phyloP scores from a whole-genome alignment of 2,113 vertebrate species.

The Tragulus kanchil region DNA sequence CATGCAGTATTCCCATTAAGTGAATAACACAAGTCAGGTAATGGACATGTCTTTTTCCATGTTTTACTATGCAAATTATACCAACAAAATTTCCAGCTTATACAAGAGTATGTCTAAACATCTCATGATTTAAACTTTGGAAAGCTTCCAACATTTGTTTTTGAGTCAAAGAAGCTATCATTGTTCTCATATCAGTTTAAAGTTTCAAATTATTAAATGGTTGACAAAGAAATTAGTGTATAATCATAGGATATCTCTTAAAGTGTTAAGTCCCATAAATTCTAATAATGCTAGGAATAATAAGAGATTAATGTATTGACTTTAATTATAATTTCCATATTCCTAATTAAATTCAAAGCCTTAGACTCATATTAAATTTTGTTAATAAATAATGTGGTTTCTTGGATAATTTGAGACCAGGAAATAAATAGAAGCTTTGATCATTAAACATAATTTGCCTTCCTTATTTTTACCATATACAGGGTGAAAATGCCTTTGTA shows the following conservation, averaged over 20 bases:
- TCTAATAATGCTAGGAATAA: not conserved
- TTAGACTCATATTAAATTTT: constrained; percentile 2
- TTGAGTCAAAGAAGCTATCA: not conserved
- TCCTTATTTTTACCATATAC: not conserved
- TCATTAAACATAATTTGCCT: not conserved
- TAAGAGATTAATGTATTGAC: not conserved
- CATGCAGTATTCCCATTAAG: not conserved
- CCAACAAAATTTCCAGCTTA: not conserved
- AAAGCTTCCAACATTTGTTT: not conserved
- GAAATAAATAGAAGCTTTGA: not conserved
- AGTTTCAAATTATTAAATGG: not conserved
- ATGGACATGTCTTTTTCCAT: not conserved
- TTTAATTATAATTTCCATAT: constrained; percentile 26
- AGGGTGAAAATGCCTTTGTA: not conserved
- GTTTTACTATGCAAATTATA: not conserved
- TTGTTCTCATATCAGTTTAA: not conserved
- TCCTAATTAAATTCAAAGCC: not conserved
- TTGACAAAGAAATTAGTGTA: not conserved
- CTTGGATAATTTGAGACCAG: not conserved
- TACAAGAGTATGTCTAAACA: not conserved
- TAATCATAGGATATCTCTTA: not conserved
- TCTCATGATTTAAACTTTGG: not conserved
- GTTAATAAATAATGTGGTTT: not conserved
- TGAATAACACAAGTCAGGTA: not conserved
- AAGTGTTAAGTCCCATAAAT: not conserved